These are phyloP conservation scores for Oryzias dopingdopingensis DNA, from an alignment of 2,797 vertebrate species.

Conservation along the genomic window DNA sequence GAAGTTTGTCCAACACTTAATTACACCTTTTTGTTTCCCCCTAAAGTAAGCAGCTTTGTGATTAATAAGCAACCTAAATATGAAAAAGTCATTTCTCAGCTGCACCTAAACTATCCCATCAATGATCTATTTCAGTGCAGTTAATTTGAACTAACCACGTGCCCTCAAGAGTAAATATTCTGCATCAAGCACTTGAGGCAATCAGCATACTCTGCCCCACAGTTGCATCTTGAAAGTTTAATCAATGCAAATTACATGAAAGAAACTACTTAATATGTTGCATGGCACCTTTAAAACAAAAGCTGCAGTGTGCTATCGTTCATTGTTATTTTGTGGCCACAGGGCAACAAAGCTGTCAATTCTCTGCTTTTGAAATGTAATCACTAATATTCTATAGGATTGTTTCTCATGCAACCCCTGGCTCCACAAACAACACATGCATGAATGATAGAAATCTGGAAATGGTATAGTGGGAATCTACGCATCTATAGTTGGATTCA, in stretches of 20 bases:
- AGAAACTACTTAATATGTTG: conserved; percentile 65
- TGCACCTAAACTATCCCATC: conserved; percentile 6
- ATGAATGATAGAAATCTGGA: conserved; percentile 5
- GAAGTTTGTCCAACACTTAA: conserved; percentile 18
- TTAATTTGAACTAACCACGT: conserved; percentile 75
- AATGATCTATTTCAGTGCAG: conserved; percentile 60
- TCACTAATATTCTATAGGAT: conserved; percentile 1
- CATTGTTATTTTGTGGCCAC: conserved; percentile 15
- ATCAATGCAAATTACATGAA: conserved; percentile 76
- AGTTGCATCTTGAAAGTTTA: conserved; percentile 71
- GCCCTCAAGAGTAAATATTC: conserved; percentile 69
- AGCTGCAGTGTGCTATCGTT: conserved; percentile 13
- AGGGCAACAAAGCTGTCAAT: conserved; percentile 15
- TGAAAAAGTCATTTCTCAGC: conserved; percentile 5
- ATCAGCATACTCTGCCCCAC: conserved; percentile 65
- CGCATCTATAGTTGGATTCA: conserved; percentile 54
- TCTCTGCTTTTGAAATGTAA: conserved; percentile 4
- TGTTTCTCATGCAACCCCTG: conserved; percentile 2
- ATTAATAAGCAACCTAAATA: neutral
- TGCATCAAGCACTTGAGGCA: conserved; percentile 62
- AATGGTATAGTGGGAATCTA: conserved; percentile 9
- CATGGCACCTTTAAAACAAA: conserved; percentile 37
- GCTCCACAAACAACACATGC: conserved; percentile 24
- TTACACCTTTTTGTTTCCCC: conserved; percentile 1
- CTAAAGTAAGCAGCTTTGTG: neutral